Evolutionary conservation across 1,140 invertebrate genomes (phyloP).

Genomic region (Ladona fulva): DNA sequence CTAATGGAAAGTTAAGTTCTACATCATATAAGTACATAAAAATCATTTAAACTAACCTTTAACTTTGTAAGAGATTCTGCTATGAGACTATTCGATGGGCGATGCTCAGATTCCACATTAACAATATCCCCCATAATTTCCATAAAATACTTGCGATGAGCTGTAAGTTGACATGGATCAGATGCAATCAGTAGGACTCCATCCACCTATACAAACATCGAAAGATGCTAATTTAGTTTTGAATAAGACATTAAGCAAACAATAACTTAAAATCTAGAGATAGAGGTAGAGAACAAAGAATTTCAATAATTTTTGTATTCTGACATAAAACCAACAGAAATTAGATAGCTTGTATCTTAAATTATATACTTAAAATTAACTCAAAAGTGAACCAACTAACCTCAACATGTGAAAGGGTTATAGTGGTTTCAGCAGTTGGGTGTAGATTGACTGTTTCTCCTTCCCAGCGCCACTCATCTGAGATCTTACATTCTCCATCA

Average conservation of each 20-base stretch:
- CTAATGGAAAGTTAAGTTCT: too few relatives aligned
- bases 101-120: slow-evolving; percentile 36
- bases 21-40: too few relatives aligned
- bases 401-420: slow-evolving; percentile 38
- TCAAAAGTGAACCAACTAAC: slow-evolving; percentile 25
- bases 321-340: too few relatives aligned
- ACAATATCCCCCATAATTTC: slow-evolving; percentile 35
- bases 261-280: too few relatives aligned
- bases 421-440: slow-evolving; percentile 38
- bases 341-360: background rate
- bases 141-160: slow-evolving; percentile 35
- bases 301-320: too few relatives aligned
- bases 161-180: slow-evolving; percentile 33
- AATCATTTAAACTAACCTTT: slow-evolving; percentile 47
- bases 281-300: too few relatives aligned
- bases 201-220: slow-evolving; percentile 31
- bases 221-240: slow-evolving; percentile 15
- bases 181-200: slow-evolving; percentile 39
- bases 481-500: background rate
- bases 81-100: slow-evolving; percentile 45
- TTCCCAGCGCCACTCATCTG: slow-evolving; percentile 13
- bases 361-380: background rate
- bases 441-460: slow-evolving; percentile 22
- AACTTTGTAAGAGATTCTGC: slow-evolving; percentile 50
- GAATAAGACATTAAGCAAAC: too few relatives aligned